Evolutionary conservation across 2,797 vertebrate genomes (phyloP).

Genomic region (Phrynocephalus vlangalii): DNA sequence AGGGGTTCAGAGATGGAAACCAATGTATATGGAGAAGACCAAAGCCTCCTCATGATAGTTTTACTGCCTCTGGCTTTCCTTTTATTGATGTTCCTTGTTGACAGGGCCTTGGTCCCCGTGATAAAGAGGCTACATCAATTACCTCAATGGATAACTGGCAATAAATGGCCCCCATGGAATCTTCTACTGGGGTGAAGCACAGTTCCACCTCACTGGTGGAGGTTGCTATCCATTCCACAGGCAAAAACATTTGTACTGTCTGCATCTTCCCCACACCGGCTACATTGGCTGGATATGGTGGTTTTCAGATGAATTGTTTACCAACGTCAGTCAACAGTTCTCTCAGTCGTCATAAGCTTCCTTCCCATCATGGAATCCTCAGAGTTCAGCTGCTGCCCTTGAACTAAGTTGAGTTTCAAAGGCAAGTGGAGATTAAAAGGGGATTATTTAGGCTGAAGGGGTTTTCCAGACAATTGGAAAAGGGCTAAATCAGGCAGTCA

Average conservation of each 20-base stretch:
- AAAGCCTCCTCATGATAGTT: background rate
- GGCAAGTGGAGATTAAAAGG: background rate
- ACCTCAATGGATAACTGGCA: background rate
- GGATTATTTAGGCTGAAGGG: background rate
- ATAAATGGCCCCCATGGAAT: background rate
- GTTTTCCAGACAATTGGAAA: background rate
- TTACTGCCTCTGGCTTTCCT: background rate
- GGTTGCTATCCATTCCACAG: background rate
- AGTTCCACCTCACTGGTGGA: background rate
- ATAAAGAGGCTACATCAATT: background rate
- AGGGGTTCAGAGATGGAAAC: background rate
- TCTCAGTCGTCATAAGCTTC: background rate
- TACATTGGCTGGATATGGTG: background rate
- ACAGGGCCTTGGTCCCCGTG: too few relatives aligned
- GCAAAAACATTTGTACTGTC: too few relatives aligned
- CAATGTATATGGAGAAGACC: background rate
- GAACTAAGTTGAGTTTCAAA: conserved; percentile 20
- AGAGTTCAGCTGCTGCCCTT: conserved; percentile 15
- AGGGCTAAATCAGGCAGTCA: conserved; percentile 6
- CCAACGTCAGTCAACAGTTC: background rate
- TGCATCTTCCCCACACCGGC: background rate
- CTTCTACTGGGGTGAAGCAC: background rate
- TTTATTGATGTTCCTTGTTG: background rate
- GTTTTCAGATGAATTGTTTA: background rate
- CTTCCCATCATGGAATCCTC: background rate